Evolutionary conservation across 2,888 invertebrate genomes (phyloP), one percentile per base, ranked within the genome.

Genomic region (Eilema depressum): DNA sequence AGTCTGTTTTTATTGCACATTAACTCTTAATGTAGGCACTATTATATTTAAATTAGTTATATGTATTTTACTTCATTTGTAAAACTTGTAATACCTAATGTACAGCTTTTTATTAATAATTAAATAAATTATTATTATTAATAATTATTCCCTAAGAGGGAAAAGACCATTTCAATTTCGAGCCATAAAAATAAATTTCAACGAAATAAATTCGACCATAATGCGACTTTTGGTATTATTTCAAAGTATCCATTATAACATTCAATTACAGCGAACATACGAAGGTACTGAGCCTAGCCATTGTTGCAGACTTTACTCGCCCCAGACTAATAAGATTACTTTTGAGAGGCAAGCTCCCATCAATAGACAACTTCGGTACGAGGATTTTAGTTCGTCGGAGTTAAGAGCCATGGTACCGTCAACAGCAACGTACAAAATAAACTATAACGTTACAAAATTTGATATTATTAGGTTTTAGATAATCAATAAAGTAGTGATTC

Each of bases 261-360:
- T 63, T 63, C 37, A 57, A 70, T 63, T 63, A 53, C 26, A 20
- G 28, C 5, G 37, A 63, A 41, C 30, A 63, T 60, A 61, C 10
- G 47, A 60, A 53, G 20, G 63, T 66, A 59, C 14, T 57, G 23
- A 65, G 25, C 17, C 33, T 25, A 20, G 33, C 7, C 57, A 17
- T 57, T 66, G 33, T 33, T 17, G 25, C 14, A 64, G 56, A 64
- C 53, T 71, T n/a, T 65, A 63, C 65, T 28, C 56, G 62, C 59
- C 73, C 57, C 17, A 53, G 56, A 61, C 69, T 80, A 75, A 77
- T 75, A 78, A 70, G 73, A 78, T 80, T 80, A 76, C 67, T 66
- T 71, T 69, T 72, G 73, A 80, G 56, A 63, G 70, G 66, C 41
- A 57, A n/a, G 56, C 25, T 66, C 66, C 60, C 63, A 65, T 70